phyloP scores from a whole-genome alignment of 2,797 vertebrate species.

The Chaunax sp. region DNA sequence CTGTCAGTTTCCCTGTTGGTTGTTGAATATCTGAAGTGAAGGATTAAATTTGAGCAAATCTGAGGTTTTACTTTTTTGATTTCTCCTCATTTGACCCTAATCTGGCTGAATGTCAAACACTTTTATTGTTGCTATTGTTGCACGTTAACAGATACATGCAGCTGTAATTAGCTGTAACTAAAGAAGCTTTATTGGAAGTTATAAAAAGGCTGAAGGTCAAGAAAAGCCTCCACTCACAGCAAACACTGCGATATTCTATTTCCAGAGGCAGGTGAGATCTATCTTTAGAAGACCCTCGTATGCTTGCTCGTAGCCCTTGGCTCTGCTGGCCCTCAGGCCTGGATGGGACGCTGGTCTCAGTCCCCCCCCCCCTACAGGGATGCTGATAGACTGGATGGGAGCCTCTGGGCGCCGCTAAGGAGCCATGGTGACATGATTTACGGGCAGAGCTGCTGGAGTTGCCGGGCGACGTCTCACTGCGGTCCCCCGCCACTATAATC shows the following conservation, averaged over 20 bases:
- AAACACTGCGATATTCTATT: constrained; percentile 11
- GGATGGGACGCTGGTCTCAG: constrained; percentile 35
- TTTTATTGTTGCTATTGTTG: neutral
- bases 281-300: constrained; percentile 36
- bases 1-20: constrained; percentile 12
- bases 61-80: constrained; percentile 9
- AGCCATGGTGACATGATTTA: constrained; percentile 80
- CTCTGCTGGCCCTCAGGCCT: constrained; percentile 18
- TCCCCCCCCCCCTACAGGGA: constrained; percentile 36
- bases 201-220: neutral
- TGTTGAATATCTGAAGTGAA: neutral
- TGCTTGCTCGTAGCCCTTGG: constrained; percentile 16
- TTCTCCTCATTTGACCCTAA: constrained; percentile 12
- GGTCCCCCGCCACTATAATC: constrained; percentile 80
- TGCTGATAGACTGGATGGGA: constrained; percentile 60
- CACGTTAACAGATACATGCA: neutral
- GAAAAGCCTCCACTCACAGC: neutral
- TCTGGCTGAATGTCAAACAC: neutral
- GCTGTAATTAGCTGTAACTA: neutral
- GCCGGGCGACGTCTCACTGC: constrained; percentile 76
- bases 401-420: constrained; percentile 65
- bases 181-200: neutral
- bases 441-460: constrained; percentile 70
- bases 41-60: constrained; percentile 11
- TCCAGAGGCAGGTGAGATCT: constrained; percentile 26